phyloP scores from a whole-genome alignment of 2,113 vertebrate genomes.

The Corydoras maculifer region DNA sequence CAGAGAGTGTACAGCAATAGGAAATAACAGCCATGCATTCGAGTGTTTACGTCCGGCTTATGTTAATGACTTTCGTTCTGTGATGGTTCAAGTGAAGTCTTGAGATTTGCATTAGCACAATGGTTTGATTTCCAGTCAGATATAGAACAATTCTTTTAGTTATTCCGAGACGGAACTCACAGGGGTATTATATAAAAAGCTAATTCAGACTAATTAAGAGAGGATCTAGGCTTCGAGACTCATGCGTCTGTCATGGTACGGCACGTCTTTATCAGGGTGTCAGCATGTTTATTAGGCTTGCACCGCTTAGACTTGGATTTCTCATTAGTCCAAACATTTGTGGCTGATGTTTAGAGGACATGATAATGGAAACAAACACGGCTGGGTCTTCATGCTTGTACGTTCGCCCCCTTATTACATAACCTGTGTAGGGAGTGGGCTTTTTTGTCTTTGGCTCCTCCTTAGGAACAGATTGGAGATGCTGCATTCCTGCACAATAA shows the following conservation, averaged over 20 bases:
- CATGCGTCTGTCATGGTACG: not conserved
- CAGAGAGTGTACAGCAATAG: not conserved
- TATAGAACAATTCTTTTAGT: not conserved
- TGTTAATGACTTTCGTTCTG: not conserved
- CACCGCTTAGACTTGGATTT: not conserved
- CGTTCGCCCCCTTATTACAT: slow-evolving; percentile 5
- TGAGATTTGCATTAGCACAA: slow-evolving; percentile 3
- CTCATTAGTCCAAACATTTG: not conserved
- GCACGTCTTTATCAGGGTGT: not conserved
- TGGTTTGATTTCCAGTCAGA: not conserved
- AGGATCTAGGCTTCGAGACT: not conserved
- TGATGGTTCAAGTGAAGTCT: not conserved
- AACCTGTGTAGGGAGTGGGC: not conserved
- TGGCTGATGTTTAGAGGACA: not conserved
- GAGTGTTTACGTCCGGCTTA: not conserved
- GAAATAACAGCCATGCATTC: not conserved
- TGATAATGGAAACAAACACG: too few relatives aligned
- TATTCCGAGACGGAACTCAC: not conserved
- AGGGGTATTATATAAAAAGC: not conserved
- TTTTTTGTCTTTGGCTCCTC: slow-evolving; percentile 8
- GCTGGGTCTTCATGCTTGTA: too few relatives aligned
- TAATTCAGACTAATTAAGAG: slow-evolving; percentile 14
- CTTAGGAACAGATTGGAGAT: slow-evolving; percentile 47
- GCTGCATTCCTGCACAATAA: slow-evolving; percentile 38
- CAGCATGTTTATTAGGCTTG: not conserved